Base-by-base conservation (phyloP, 35 echinoderm and acorn worm species). In the Heliocidaris erythrogramma region DNA sequence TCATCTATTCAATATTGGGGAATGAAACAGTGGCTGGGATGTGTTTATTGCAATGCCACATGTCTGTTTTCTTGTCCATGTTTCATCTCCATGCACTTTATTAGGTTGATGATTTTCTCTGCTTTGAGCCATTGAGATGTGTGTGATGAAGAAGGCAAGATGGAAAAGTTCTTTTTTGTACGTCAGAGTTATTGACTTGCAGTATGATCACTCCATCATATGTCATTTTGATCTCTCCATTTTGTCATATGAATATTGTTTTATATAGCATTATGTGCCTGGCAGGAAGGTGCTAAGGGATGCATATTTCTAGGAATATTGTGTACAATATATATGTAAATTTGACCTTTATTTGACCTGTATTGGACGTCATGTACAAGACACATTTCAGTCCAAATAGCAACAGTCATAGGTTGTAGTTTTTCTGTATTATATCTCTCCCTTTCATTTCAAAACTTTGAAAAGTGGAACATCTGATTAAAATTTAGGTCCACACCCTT, bases 1-100 rank as follows among this genome's bases (percentile, higher is more conserved):
- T 78, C 65, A 78, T 78, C 2, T 78, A 78, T 78, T 78, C 65
- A 78, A 78, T 78, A 78, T 24, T 78, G 65, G 65, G 65, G 27
- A 78, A 78, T 78, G 65, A 78, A 78, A 78, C 65, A 27, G 18
- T 78, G 65, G 65, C 65, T 78, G 65, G 65, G 65, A 78, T 78
- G 65, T 78, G 65, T 78, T 78, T 78, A 78, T 78, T 78, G 65
- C n/a, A 78, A 78, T 78, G 65, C 65, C 27, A n/a, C 65, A 27
- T 78, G 65, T 78, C 65, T 78, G 65, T 78, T 78, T 21, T 78
- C 65, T n/a, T 78, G 65, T 78, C 18, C 65, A 18, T 21, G 7
- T 27, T 78, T 27, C 65, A 78, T 78, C 17, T n/a, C n/a, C 17
- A 21, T 27, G 65, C 65, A 78, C 65, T 78, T 78, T 78, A n/a